Evolutionary conservation across 2,113 vertebrate species (phyloP), one percentile per base, ranked within the genome.

Genomic region (Todiramphus saurophagus): DNA sequence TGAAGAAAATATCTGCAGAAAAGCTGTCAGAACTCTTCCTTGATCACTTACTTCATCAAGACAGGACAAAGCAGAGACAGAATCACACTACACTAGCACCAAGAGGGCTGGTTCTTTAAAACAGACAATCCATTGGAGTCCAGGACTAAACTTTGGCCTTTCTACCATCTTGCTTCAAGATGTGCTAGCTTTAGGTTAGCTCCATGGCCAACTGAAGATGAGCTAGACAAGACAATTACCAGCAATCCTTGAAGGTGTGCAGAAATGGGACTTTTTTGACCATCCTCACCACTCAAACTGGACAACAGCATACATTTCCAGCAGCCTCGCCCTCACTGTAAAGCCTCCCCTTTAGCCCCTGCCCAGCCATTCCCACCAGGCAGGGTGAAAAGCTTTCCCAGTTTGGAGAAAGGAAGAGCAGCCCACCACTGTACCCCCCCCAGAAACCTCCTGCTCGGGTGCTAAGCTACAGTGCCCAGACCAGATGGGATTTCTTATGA

Each of bases 291-390:
- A 44, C 37, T 69, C 33, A 72, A 41, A 85, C 31, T 1, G 3
- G n/a, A 53, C 50, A 68, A 28, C 13, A 53, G 10, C 0, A 4
- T 11, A n/a, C 13, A 7, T 30, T 53, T 68, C 19, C 60, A 39
- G 25, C n/a, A 75, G 43, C 35, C 27, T 75, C 1, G 0, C 17
- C 11, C 21, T 43, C 2, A 0, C 21, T 30, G 6, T 27, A 46
- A 64, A 21, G 31, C 13, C 24, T 63, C 28, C 24, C 24, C 8
- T 64, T 48, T 23, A 7, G 4, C 27, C 21, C 59, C 25, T 41
- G 23, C 46, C 58, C 43, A 75, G 27, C 10, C 39, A 20, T 25
- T 56, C 6, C 35, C 17, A 67, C n/a, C n/a, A 46, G 28, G 17
- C 13, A 69, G 6, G 13, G 28, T 17, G 18, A 72, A 35, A 1